Conservation (phyloP, 2,888 invertebrate genomes). For the Xestia rhomboidea region DNA sequence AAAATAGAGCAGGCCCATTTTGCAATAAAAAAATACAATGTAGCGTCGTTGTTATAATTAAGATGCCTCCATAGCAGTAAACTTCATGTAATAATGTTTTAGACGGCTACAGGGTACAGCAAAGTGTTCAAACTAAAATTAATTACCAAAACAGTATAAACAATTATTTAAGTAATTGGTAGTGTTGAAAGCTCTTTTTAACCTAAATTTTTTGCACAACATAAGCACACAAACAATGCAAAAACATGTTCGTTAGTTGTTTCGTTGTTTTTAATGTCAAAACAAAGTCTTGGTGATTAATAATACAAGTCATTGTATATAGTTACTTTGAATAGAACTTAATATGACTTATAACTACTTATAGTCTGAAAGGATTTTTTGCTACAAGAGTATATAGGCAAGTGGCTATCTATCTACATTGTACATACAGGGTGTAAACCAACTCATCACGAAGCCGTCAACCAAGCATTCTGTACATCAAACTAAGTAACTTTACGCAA, state of each 20-base stretch:
- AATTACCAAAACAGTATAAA: constrained; percentile 3
- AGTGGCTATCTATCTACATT: background rate
- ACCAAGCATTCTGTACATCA: too few relatives aligned
- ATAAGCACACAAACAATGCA: constrained; percentile 6
- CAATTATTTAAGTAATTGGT: background rate
- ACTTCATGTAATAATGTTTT: background rate
- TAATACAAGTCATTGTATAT: constrained; percentile 23
- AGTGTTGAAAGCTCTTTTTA: background rate
- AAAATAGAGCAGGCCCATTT: background rate
- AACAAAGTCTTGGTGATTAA: constrained; percentile 1
- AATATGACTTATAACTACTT: constrained; percentile 1
- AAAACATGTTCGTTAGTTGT: constrained; percentile 30
- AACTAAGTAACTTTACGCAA: too few relatives aligned
- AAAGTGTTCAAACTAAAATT: background rate
- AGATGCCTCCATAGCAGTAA: background rate
- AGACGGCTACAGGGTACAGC: too few relatives aligned
- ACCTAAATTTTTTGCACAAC: background rate
- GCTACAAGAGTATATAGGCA: background rate
- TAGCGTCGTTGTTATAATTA: background rate
- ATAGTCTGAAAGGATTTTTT: constrained; percentile 9
- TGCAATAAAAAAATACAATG: too few relatives aligned
- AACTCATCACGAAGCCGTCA: too few relatives aligned
- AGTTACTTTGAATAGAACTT: constrained; percentile 1
- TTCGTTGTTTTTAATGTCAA: constrained; percentile 13
- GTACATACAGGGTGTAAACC: too few relatives aligned